phyloP scores from a whole-genome alignment of 2,797 vertebrate species.

The Cossypha caffra region DNA sequence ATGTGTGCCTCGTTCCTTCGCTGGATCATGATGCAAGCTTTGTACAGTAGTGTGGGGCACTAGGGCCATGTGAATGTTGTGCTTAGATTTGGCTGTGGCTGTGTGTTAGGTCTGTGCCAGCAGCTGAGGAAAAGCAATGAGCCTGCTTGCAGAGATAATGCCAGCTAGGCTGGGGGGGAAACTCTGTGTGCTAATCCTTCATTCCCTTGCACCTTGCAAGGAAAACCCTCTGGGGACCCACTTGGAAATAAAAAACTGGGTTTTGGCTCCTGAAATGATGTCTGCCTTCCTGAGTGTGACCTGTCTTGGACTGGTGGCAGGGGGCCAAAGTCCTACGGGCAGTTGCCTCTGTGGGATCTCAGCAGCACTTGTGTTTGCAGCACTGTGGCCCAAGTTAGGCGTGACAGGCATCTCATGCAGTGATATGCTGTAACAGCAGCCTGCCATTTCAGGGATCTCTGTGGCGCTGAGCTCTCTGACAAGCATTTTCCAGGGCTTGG shows the following conservation, averaged over 20 bases:
- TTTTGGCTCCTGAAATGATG: background rate
- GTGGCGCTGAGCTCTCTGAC: background rate
- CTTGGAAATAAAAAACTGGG: background rate
- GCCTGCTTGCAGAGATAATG: background rate
- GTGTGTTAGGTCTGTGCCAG: background rate
- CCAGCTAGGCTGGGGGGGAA: background rate
- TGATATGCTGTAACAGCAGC: background rate
- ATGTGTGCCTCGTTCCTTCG: rapidly evolving
- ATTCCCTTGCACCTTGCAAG: background rate
- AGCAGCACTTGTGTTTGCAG: background rate
- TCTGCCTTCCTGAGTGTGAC: background rate
- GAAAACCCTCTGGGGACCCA: background rate
- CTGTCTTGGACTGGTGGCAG: background rate
- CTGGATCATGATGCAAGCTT: background rate
- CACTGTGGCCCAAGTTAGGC: background rate
- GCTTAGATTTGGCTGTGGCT: background rate
- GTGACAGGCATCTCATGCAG: rapidly evolving
- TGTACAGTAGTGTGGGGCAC: background rate
- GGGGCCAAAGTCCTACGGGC: background rate
- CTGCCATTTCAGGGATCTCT: background rate
- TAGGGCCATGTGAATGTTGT: background rate
- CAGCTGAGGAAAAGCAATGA: rapidly evolving
- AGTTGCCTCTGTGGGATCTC: background rate
- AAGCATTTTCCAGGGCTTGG: background rate
- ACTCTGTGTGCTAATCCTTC: background rate